Base-by-base conservation (phyloP, 2,888 invertebrate species). In the Callyntrura guangdongensis region DNA sequence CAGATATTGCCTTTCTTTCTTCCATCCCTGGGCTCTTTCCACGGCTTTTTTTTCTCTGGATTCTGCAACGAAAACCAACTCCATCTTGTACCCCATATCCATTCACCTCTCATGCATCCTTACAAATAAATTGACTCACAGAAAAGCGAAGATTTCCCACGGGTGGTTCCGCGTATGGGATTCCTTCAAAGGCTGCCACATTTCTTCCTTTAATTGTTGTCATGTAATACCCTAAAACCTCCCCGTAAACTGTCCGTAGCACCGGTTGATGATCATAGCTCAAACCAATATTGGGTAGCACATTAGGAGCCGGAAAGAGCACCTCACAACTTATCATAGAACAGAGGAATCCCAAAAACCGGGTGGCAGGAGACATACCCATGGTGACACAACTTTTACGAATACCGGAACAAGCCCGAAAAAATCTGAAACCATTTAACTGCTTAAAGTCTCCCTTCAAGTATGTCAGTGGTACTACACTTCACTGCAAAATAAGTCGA, bases 321-420 rank as follows among this genome's bases (percentile, higher is more conserved):
- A 91, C 91, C 69, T 91, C 91, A 81, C 91, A 91, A n/a, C 64
- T 77, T 64, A 91, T 90, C 79, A 91, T 91, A 53, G 88, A 90
- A 27, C 91, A 91, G 36, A 91, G 77, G n/a, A 91, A 84, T 0
- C 91, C 91, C 22, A 89, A 77, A 81, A 91, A 87, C 22, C 90
- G 47, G 0, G 86, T 79, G 47, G 89, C 89, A 4, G 88, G 90
- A 56, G 91, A 86, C 67, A 86, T 89, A 5, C 82, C 89, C 91
- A 91, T 91, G 47, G 67, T 87, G 25, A 64, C 1, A 12, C 3
- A 45, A 69, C 69, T 2, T 5, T 36, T 27, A 69, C 53, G 49
- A 12, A 27, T n/a, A n/a, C n/a, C n/a, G n/a, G n/a, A n/a, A n/a
- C n/a, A n/a, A n/a, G n/a, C n/a, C n/a, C n/a, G n/a, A n/a, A n/a